phyloP scores from a whole-genome alignment of 2,797 vertebrate species.

The Hoplostethus mediterraneus region DNA sequence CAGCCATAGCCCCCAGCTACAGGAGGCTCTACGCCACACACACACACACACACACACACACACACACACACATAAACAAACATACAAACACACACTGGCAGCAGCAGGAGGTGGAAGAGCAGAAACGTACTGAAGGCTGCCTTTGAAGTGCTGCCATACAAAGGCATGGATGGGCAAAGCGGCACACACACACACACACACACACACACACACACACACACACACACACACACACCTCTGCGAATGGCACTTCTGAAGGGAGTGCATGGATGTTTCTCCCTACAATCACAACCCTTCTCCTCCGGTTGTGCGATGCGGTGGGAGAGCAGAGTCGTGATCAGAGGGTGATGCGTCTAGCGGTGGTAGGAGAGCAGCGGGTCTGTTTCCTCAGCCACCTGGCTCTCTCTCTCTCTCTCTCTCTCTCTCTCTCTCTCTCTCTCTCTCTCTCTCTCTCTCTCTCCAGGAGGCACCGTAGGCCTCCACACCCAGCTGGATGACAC shows the following conservation, averaged over 20 bases:
- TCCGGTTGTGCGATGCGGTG: conserved; percentile 49
- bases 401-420: conserved; percentile 59
- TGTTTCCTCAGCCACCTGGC: conserved; percentile 73
- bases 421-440: conserved; percentile 61
- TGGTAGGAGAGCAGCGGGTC: conserved; percentile 58
- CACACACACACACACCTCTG: conserved; percentile 31
- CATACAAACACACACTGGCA: conserved; percentile 30
- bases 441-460: conserved; percentile 62
- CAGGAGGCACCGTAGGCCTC: conserved; percentile 66
- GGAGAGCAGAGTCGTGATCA: conserved; percentile 46
- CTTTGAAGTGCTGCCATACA: conserved; percentile 74
- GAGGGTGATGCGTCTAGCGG: conserved; percentile 49
- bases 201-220: conserved; percentile 24
- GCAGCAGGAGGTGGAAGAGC: conserved; percentile 71
- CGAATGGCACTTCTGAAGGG: conserved; percentile 25
- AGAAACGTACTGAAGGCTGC: conserved; percentile 61
- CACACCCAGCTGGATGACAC: conserved; percentile 75
- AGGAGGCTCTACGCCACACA: conserved; percentile 57
- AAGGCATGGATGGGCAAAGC: conserved; percentile 64
- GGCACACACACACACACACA: conserved; percentile 48
- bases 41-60: conserved; percentile 20
- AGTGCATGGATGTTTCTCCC: conserved; percentile 52
- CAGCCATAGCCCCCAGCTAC: conserved; percentile 68
- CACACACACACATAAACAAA: conserved; percentile 5
- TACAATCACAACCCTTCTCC: conserved; percentile 45